Conservation (phyloP, 2,888 invertebrate species). For the Aromia moschata region DNA sequence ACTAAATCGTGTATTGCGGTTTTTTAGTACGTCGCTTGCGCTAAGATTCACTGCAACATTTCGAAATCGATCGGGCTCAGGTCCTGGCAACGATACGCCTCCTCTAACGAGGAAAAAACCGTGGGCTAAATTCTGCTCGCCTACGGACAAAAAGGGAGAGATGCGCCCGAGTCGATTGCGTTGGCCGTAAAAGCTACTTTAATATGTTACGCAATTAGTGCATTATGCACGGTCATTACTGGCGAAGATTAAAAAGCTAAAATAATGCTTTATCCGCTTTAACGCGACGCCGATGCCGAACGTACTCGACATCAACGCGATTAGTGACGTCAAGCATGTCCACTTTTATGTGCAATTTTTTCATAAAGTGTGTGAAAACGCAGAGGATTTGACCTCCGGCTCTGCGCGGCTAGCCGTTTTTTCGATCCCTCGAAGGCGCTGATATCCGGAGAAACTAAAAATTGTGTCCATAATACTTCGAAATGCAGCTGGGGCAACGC, state of each 20-base stretch:
- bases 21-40: neutral
- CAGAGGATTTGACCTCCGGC: neutral
- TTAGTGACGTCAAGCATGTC: slow-evolving; percentile 17
- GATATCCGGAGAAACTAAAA: too few species aligned
- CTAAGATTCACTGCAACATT: neutral
- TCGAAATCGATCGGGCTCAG: neutral
- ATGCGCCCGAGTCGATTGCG: neutral
- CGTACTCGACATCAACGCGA: slow-evolving; percentile 2
- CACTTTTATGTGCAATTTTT: slow-evolving; percentile 20
- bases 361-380: neutral
- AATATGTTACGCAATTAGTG: slow-evolving; percentile 17
- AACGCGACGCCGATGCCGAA: slow-evolving; percentile 8
- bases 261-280: slow-evolving; percentile 18
- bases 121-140: too few species aligned
- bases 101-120: neutral
- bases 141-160: neutral
- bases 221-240: slow-evolving; percentile 13
- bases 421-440: too few species aligned
- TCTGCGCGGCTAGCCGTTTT: too few species aligned
- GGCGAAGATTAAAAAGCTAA: slow-evolving; percentile 15
- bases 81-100: neutral
- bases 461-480: too few species aligned
- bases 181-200: slow-evolving; percentile 23
- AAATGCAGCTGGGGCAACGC: too few species aligned
- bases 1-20: neutral